phyloP scores from a whole-genome alignment of 2,113 vertebrate species.

The Piaya cayana region DNA sequence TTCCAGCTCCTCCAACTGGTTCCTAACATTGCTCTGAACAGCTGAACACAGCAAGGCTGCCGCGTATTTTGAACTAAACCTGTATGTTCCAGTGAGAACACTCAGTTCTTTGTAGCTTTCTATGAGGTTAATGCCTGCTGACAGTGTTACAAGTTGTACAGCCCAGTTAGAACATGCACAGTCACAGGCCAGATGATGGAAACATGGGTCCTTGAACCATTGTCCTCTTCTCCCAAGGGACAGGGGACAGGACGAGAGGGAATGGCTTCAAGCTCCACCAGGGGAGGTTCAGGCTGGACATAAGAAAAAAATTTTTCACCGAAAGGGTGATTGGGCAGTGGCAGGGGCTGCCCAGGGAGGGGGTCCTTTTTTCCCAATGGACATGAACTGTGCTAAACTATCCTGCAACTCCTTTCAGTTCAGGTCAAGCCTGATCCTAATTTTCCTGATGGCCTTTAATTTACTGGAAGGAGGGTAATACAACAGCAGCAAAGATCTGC shows the following conservation, averaged over 20 bases:
- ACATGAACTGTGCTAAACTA: not conserved
- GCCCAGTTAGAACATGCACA: not conserved
- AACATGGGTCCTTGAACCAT: not conserved
- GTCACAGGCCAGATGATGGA: not conserved
- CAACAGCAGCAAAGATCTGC: not conserved
- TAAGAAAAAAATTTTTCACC: too few species aligned
- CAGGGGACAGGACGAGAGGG: too few species aligned
- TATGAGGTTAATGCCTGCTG: not conserved
- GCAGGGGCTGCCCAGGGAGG: too few species aligned
- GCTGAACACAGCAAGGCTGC: not conserved
- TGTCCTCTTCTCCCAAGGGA: too few species aligned
- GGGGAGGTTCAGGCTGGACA: too few species aligned
- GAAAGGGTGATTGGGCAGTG: too few species aligned
- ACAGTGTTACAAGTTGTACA: not conserved
- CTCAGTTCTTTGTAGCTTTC: not conserved
- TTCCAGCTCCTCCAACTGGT: not conserved
- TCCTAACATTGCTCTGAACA: not conserved
- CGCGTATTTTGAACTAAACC: not conserved
- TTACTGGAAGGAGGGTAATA: not conserved
- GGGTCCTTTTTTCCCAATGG: not conserved
- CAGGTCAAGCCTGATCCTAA: not conserved
- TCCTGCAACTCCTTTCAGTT: not conserved
- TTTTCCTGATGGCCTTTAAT: not conserved
- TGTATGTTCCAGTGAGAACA: rapidly evolving
- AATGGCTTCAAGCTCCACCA: too few species aligned